phyloP scores from a whole-genome alignment of 2,797 vertebrate species.

The Streptopelia turtur region DNA sequence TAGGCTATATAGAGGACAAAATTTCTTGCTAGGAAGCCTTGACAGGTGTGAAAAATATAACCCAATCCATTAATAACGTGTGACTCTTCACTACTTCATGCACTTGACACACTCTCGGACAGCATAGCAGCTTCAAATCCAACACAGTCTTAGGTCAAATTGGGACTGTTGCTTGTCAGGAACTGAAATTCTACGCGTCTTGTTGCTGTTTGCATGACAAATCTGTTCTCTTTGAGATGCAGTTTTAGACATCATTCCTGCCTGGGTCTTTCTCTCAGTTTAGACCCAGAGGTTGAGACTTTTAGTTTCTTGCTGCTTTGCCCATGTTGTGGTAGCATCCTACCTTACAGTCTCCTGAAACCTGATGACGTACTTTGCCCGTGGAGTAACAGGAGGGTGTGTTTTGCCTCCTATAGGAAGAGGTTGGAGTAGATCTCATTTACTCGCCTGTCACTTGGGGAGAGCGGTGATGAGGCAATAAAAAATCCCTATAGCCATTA shows the following conservation, averaged over 20 bases:
- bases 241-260: background rate
- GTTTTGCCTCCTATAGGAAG: background rate
- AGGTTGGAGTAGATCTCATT: background rate
- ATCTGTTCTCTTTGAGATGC: background rate
- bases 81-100: background rate
- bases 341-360: background rate
- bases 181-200: background rate
- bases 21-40: background rate
- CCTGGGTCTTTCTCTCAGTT: background rate
- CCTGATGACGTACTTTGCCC: too few species aligned
- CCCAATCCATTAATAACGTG: background rate
- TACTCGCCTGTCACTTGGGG: background rate
- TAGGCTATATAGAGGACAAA: background rate
- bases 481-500: background rate
- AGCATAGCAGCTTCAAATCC: background rate
- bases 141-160: background rate
- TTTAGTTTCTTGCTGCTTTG: background rate
- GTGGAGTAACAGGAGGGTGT: background rate
- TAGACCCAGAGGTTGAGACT: background rate
- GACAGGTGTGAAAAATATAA: background rate
- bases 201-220: background rate
- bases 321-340: background rate
- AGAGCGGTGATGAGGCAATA: background rate
- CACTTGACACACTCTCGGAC: background rate
- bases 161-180: background rate